Percentiles rank a stretch among this genome's conserved stretches.
Evolutionary conservation across 2,797 vertebrate species (phyloP).

Genomic region (Rhinophrynus dorsalis): DNA sequence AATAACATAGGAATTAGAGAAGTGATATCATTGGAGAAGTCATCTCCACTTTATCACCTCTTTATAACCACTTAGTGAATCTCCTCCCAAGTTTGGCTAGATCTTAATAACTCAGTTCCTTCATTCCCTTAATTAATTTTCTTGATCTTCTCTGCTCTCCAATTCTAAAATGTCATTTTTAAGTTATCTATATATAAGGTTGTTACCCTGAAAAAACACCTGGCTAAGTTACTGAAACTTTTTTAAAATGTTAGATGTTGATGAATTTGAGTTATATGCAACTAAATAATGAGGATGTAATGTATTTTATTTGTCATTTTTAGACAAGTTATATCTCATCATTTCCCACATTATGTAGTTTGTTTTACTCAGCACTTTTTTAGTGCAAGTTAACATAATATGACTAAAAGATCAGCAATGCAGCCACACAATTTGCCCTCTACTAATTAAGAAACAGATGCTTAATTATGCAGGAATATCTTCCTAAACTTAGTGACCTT

Average conservation of each 20-base stretch:
- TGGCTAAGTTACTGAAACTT: too few species aligned
- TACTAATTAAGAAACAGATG: constrained; percentile 20
- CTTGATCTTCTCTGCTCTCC: too few species aligned
- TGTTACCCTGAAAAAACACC: too few species aligned
- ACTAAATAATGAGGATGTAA: constrained; percentile 13
- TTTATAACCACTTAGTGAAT: too few species aligned
- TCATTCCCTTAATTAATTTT: too few species aligned
- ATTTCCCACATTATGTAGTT: constrained; percentile 37
- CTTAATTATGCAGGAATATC: constrained; percentile 33
- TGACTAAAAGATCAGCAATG: constrained; percentile 14
- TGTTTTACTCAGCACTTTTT: constrained; percentile 30
- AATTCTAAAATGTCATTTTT: too few species aligned
- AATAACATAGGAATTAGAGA: too few species aligned
- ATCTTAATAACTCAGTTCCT: too few species aligned
- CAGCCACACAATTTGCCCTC: constrained; percentile 1
- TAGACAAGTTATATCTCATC: constrained; percentile 24
- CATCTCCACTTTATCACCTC: too few species aligned
- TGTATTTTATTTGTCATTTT: constrained; percentile 25
- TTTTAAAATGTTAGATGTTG: background rate
- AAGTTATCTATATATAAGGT: too few species aligned
- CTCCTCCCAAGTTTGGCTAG: too few species aligned
- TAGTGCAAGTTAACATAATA: constrained; percentile 38
- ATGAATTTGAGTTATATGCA: background rate
- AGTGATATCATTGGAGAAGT: too few species aligned
- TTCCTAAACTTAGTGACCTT: constrained; percentile 30